Evolutionary conservation across 2,797 vertebrate genomes (phyloP), one percentile per base, ranked within the genome.

Genomic region (Peromyscus attwateri): DNA sequence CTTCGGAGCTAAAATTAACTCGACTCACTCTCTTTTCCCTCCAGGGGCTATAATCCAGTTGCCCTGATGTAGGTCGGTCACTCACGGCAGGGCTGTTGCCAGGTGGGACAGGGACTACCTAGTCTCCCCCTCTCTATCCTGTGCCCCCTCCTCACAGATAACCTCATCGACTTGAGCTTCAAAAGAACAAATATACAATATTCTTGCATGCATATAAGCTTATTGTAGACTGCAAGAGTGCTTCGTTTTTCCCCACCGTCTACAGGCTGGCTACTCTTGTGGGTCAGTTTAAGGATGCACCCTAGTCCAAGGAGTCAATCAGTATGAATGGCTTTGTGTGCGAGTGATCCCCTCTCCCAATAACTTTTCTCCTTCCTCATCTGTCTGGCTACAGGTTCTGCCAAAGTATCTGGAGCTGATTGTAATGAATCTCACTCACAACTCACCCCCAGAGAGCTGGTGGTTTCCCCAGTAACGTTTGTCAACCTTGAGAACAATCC

Each of bases 301-400:
- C 79, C 68, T 64, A 66, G 52, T 82, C 27, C 7, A 23, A 87
- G 87, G 79, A 93, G 95, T 96, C 90, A 90, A 95, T 93, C 94
- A 64, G 91, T 91, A 96, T 93, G 84, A 93, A 97, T 91, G 89
- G 92, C 91, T 85, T 92, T 96, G 97, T 94, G 87, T 79, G 94
- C 11, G 29, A 34, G 73, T 70, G 95, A 97, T 94, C 95, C 68
- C n/a, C 73, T 71, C 29, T 37, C n/a, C 52, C 89, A 87, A 92
- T 95, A 97, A 98, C 95, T 85, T 95, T 97, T 73, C 87, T 97
- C 64, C 60, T 49, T 84, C 92, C 37, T 97, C 96, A 97, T 94
- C 94, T 96, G 80, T 95, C 92, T 96, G 83, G 76, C 64, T 94
- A 92, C 92, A 95, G 94, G 89, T 98, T 96, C 71, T 68, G 76